A percentile compares a stretch with the other conserved stretches of the same genome.
Conservation (phyloP, 1,140 invertebrate species). For the Eciton burchellii region DNA sequence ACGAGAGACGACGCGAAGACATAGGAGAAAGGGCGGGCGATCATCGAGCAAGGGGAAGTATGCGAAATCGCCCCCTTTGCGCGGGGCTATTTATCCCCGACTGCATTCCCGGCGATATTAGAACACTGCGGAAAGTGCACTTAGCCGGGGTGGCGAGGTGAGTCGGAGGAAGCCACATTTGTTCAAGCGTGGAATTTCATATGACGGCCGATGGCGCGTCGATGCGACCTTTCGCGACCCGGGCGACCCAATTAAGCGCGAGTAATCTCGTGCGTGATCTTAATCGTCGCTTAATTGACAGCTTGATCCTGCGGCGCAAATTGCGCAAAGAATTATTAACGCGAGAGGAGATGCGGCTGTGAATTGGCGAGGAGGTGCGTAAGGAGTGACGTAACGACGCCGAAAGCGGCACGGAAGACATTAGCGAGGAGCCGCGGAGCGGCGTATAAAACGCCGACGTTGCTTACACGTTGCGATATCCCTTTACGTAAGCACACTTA, state of each 20-base stretch:
- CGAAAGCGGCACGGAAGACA: conserved; percentile 13
- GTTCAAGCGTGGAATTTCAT: conserved; percentile 72
- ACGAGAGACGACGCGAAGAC: not conserved
- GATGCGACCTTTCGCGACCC: conserved; percentile 28
- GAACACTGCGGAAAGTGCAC: conserved; percentile 10
- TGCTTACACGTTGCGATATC: conserved; percentile 39
- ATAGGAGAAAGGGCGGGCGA: not conserved
- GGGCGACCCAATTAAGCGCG: conserved; percentile 15
- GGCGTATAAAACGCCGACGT: conserved; percentile 20
- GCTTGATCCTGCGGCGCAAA: conserved; percentile 12
- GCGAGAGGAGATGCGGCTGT: not conserved
- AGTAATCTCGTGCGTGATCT: conserved; percentile 12
- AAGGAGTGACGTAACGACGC: conserved; percentile 17
- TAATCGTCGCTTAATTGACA: conserved; percentile 30
- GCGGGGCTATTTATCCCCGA: conserved; percentile 4
- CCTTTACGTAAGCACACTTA: conserved; percentile 40
- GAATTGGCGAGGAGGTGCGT: conserved; percentile 3
- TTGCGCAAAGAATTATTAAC: conserved; percentile 36
- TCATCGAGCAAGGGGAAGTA: conserved; percentile 8
- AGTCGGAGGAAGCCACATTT: conserved; percentile 47
- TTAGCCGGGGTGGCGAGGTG: conserved; percentile 35
- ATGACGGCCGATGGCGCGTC: conserved; percentile 40
- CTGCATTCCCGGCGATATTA: conserved; percentile 54
- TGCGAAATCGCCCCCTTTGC: conserved; percentile 43
- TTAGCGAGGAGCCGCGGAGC: conserved; percentile 14